These are phyloP conservation scores for Drosophila cardini DNA, from an alignment of 1,140 invertebrate genomes.

Conservation along the genomic window DNA sequence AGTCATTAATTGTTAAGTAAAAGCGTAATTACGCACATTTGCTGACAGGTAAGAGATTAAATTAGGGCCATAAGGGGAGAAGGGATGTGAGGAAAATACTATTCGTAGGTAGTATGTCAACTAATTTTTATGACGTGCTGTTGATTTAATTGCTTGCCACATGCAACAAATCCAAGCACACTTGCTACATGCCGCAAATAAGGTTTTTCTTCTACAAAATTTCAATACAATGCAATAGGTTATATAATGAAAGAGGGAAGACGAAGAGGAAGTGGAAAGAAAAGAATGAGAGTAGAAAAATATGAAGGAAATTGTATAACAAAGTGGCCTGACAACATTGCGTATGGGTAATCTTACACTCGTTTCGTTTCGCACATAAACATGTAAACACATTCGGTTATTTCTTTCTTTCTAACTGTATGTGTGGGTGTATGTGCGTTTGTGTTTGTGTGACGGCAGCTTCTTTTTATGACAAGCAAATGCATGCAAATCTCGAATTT, in stretches of 20 bases:
- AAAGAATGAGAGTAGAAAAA: slow-evolving; percentile 3
- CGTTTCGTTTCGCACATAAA: slow-evolving; percentile 61
- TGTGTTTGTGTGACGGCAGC: slow-evolving; percentile 19
- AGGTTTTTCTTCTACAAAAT: slow-evolving; percentile 13
- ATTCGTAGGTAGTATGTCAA: slow-evolving; percentile 13
- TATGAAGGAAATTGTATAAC: slow-evolving; percentile 53
- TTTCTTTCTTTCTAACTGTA: slow-evolving; percentile 26
- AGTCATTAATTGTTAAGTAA: slow-evolving; percentile 44
- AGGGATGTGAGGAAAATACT: slow-evolving; percentile 1
- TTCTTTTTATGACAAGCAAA: slow-evolving; percentile 78
- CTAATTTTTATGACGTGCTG: slow-evolving; percentile 37
- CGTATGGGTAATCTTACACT: slow-evolving; percentile 78
- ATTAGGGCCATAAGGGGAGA: slow-evolving; percentile 12
- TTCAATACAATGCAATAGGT: slow-evolving; percentile 10
- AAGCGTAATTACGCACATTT: slow-evolving; percentile 50
- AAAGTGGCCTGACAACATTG: slow-evolving; percentile 76
- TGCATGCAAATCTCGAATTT: slow-evolving; percentile 82
- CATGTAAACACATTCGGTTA: slow-evolving; percentile 75
- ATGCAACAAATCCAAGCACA: slow-evolving; percentile 31
- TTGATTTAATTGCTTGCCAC: slow-evolving; percentile 38
- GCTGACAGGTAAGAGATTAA: slow-evolving; percentile 44
- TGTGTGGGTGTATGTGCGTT: slow-evolving; percentile 16
- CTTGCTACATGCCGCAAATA: neutral
- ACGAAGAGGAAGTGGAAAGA: neutral
- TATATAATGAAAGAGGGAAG: neutral